Percentiles rank a stretch among this genome's conserved stretches.
Evolutionary conservation across 1,140 invertebrate genomes (phyloP).

Genomic region (Liolophura sinensis): DNA sequence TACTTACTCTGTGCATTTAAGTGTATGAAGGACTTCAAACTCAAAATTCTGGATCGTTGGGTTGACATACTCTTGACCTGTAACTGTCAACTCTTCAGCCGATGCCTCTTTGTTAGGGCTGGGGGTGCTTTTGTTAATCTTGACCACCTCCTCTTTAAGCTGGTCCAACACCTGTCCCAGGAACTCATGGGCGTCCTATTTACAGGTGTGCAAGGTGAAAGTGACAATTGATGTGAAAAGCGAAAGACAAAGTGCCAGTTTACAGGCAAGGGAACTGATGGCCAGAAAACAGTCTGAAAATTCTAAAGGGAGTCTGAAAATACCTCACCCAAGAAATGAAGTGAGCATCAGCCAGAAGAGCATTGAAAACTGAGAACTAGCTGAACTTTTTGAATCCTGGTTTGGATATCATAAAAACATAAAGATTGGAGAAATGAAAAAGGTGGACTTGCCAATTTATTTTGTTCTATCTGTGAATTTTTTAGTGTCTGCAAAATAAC

Average conservation of each 20-base stretch:
- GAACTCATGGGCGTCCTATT: slow-evolving; percentile 57
- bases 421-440: no score
- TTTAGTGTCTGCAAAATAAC: no score
- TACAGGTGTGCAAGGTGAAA: no score
- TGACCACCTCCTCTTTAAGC: slow-evolving; percentile 53
- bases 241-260: no score
- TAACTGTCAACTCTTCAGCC: slow-evolving; percentile 8
- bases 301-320: background rate
- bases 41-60: slow-evolving; percentile 53
- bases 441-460: no score
- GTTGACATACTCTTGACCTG: slow-evolving; percentile 26
- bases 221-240: no score
- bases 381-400: no score
- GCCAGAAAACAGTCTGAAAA: no score
- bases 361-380: no score
- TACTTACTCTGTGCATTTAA: slow-evolving; percentile 37
- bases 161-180: slow-evolving; percentile 52
- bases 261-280: no score
- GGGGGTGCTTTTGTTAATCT: slow-evolving; percentile 29
- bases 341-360: slow-evolving; percentile 1
- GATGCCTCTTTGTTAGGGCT: slow-evolving; percentile 26
- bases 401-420: no score
- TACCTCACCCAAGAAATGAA: background rate
- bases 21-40: slow-evolving; percentile 48
- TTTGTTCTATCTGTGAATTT: background rate